These are phyloP conservation scores for Enteromius radiatus DNA, from an alignment of 2,797 vertebrate species.

Conservation along the genomic window DNA sequence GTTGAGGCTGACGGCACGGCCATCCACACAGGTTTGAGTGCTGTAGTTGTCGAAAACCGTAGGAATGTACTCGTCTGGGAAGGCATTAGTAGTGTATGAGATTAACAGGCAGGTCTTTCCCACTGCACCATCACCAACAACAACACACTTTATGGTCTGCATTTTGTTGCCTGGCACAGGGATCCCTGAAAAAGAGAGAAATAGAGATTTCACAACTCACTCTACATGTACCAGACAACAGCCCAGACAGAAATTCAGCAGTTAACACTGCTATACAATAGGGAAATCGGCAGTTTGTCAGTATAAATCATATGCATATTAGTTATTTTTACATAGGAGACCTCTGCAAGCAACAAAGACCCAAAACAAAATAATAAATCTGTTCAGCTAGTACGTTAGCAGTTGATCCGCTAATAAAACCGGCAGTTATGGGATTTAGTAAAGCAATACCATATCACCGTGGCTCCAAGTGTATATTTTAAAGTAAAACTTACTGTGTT, in stretches of 20 bases:
- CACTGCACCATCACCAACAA: conserved; percentile 83
- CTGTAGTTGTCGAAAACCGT: conserved; percentile 86
- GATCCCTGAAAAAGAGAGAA: conserved; percentile 33
- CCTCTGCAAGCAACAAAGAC: not conserved
- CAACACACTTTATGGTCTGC: conserved; percentile 85
- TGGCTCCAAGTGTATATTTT: not conserved
- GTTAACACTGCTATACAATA: not conserved
- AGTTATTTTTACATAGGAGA: not conserved
- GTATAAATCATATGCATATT: not conserved
- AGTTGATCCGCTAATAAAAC: not conserved
- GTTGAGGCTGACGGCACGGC: conserved; percentile 80
- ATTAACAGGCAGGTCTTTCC: conserved; percentile 84
- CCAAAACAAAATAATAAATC: conserved; percentile 14
- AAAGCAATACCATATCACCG: not conserved
- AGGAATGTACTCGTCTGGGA: conserved; percentile 78
- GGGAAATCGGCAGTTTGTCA: not conserved
- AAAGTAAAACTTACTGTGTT: conserved; percentile 42
- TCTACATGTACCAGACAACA: not conserved
- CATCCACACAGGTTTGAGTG: conserved; percentile 82
- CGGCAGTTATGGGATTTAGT: not conserved
- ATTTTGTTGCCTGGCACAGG: conserved; percentile 67
- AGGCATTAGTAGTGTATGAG: conserved; percentile 83
- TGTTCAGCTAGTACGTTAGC: conserved; percentile 47
- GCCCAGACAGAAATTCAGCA: not conserved
- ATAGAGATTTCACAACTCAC: not conserved